Evolutionary conservation across 2,797 vertebrate genomes (phyloP).

Genomic region (Macropus fuliginosus): DNA sequence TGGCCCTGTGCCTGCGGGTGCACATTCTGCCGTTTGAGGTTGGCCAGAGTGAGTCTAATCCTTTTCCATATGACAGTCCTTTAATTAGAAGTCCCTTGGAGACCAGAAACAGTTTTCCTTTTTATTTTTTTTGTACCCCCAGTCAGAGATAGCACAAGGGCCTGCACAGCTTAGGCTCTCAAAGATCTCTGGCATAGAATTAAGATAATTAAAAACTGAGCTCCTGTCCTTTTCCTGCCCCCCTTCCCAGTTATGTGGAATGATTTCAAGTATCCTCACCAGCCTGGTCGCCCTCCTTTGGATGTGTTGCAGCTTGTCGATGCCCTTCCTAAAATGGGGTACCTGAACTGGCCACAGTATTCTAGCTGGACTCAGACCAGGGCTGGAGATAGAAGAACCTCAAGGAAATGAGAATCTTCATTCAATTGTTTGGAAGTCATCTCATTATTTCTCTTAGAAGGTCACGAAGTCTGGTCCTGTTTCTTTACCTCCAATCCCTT

Average conservation of each 20-base stretch:
- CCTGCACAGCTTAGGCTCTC: neutral
- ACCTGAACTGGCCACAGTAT: neutral
- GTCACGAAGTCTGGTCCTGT: constrained; percentile 23
- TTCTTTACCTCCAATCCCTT: constrained; percentile 34
- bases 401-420: constrained; percentile 38
- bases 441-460: constrained; percentile 1
- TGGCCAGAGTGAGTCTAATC: neutral
- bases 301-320: neutral
- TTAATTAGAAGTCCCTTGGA: neutral
- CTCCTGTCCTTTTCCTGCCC: neutral
- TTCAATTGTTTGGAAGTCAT: constrained; percentile 41
- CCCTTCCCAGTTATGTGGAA: neutral
- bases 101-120: neutral
- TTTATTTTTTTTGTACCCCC: neutral
- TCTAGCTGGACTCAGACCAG: neutral
- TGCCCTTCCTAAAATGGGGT: neutral
- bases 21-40: neutral
- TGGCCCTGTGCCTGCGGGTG: neutral
- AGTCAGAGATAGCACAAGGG: neutral
- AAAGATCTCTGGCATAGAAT: neutral
- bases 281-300: neutral
- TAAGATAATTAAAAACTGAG: neutral
- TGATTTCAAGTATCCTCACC: neutral
- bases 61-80: neutral
- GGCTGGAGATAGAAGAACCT: constrained; percentile 23